These are phyloP conservation scores for Sarcophaga variegata DNA, from an alignment of 2,888 invertebrate genomes.

Conservation along the genomic window DNA sequence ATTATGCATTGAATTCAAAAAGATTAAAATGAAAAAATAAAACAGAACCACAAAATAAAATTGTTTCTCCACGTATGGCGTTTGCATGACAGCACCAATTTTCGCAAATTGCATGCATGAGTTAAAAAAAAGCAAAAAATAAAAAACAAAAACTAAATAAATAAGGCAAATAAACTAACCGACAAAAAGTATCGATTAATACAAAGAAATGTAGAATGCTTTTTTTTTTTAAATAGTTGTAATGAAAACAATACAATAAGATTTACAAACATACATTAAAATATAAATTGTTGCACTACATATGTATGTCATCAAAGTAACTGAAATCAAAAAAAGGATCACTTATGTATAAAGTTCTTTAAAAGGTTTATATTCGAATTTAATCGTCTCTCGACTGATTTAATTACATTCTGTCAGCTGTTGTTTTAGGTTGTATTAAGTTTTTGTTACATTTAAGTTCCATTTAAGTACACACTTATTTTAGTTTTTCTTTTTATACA, in stretches of 20 bases:
- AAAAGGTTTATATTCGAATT: too few relatives aligned
- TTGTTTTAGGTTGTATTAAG: conserved; percentile 54
- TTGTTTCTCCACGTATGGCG: conserved; percentile 56
- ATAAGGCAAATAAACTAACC: neutral
- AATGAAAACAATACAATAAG: too few relatives aligned
- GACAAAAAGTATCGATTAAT: conserved; percentile 2
- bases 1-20: conserved; percentile 52
- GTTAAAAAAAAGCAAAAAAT: conserved; percentile 63
- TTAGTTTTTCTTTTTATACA: too few relatives aligned
- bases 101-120: conserved; percentile 75
- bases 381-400: neutral
- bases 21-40: conserved; percentile 42
- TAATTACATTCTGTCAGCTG: conserved; percentile 34
- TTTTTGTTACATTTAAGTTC: conserved; percentile 29
- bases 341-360: too few relatives aligned
- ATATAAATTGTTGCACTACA: too few relatives aligned
- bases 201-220: too few relatives aligned
- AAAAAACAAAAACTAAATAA: conserved; percentile 56
- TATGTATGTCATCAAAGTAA: too few relatives aligned
- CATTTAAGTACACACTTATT: neutral
- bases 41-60: too few relatives aligned
- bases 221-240: too few relatives aligned
- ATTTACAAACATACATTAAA: too few relatives aligned
- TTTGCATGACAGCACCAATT: conserved; percentile 65
- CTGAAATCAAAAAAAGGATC: too few relatives aligned